Evolutionary conservation across 1,140 invertebrate genomes (phyloP), one percentile per base, ranked within the genome.

Genomic region (Neodiprion lecontei): DNA sequence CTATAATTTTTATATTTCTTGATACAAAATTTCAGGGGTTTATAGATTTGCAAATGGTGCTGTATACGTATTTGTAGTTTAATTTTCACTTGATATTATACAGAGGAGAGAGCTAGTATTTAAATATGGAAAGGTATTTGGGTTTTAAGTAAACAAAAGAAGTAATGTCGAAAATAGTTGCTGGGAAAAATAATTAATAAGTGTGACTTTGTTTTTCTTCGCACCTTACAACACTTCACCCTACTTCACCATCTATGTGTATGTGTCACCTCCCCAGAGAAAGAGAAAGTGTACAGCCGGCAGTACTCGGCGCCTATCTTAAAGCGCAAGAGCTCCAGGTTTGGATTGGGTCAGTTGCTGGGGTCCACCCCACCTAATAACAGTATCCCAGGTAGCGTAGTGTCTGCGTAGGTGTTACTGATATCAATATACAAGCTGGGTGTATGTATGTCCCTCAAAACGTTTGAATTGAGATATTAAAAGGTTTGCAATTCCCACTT

Each of bases 261-360:
- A 28, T 75, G 3, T 73, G 23, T 75, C 73, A 67, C 74, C 61
- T 72, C 85, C 79, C 83, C 90, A 91, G 95, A 97, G 79, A 96
- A 95, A 90, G 96, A 97, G 90, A 97, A 96, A 89, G 91, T 95
- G 79, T 97, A 96, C 89, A 95, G 91, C 84, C 92, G 96, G 17
- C 96, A 97, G 89, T 95, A 95, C 85, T 97, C 96, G 67, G 95
- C 96, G 53, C 95, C 96, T 28, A 93, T 96, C 83, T 89, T 97
- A 79, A 97, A 97, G 89, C 90, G 96, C 88, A 97, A 97, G 91
- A 96, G 93, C 81, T 97, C 96, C 73, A 92, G 95, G 82, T 97
- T 98, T 88, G 95, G 95, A 84, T 90, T 97, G 86, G 95, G 95
- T 91, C 94, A 96, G 91, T 95, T 96, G 88, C 91, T 95, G 89